Conservation (phyloP, 2,113 vertebrate genomes). For the Misgurnus mizolepis region DNA sequence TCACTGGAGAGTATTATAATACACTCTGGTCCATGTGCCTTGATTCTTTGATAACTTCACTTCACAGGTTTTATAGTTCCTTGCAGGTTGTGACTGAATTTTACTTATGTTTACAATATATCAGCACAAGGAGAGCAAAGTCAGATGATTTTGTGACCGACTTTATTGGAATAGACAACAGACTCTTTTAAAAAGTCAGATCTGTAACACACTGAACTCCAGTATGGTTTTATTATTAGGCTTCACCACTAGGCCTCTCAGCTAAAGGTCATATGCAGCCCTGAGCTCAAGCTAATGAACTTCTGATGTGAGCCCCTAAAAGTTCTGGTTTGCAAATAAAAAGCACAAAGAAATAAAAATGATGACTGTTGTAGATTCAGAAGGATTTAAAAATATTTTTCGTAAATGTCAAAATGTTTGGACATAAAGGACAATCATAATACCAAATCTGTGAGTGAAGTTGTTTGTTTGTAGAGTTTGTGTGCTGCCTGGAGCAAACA, state of each 20-base stretch:
- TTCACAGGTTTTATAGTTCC: not conserved
- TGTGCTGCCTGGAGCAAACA: conserved; percentile 29
- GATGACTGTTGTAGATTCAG: not conserved
- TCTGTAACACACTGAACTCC: not conserved
- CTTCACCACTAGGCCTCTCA: conserved; percentile 12
- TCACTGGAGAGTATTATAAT: not conserved
- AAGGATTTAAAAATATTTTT: not conserved
- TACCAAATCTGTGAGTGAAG: conserved; percentile 1
- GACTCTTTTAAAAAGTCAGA: not conserved
- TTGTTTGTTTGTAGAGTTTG: not conserved
- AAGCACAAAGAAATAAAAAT: not conserved
- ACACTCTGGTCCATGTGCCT: not conserved
- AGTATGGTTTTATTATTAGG: not conserved
- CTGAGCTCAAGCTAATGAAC: not conserved
- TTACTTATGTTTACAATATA: not conserved
- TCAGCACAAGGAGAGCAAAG: conserved; percentile 7
- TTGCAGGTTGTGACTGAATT: not conserved
- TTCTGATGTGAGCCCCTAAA: not conserved
- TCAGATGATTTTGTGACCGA: conserved; percentile 14
- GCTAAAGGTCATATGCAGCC: not conserved
- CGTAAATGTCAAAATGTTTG: not conserved
- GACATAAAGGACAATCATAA: not conserved
- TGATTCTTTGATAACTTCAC: not conserved
- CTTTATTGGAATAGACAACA: not conserved
- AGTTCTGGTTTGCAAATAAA: not conserved